Base-by-base conservation (phyloP, 2,113 vertebrate species). In the Anser brachyrhynchus region DNA sequence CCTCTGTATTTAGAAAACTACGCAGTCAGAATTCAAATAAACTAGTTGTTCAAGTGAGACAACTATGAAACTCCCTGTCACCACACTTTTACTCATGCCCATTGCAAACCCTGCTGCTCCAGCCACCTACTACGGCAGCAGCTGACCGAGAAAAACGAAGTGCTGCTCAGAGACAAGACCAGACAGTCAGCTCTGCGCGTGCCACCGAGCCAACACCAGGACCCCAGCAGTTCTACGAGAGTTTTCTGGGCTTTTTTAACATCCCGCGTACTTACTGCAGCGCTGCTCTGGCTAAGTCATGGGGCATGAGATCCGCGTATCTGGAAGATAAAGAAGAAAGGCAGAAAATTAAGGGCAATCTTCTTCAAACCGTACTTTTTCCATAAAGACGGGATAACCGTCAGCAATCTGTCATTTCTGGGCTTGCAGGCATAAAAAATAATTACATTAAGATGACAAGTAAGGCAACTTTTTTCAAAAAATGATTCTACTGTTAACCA, bases 301-400 rank as follows among this genome's bases (percentile, higher is more conserved):
- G 99, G 3, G 99, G 99, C 99, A 99, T 99, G 72, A 99, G 95
- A 79, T 99, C 99, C 22, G 96, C 97, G 16, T 99, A 99, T 37
- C 99, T 99, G 96, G 41, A 81, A 92, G 17, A 49, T 3, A 46
- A 86, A 82, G 84, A 66, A 81, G 33, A 89, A n/a, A 92, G 31
- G 39, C 3, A 58, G n/a, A 41, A 64, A 37, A 16, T 86, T 3
- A 95, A 51, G 74, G 8, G 20, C 12, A 77, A 25, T 4, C 61
- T 18, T 14, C 91, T 28, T 10, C 67, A 66, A 71, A 65, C 1
- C 25, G 4, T 2, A 0, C 1, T 46, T 43, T 2, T 67, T 6
- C 31, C 31, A 9, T 17, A 1, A 41, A 75, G 6, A 16, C 28
- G 69, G 6, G 79, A 14, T 5, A 28, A 39, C 55, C 13, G 15